Conservation (phyloP, 1,140 invertebrate genomes). For the Zaprionus gabonicus region DNA sequence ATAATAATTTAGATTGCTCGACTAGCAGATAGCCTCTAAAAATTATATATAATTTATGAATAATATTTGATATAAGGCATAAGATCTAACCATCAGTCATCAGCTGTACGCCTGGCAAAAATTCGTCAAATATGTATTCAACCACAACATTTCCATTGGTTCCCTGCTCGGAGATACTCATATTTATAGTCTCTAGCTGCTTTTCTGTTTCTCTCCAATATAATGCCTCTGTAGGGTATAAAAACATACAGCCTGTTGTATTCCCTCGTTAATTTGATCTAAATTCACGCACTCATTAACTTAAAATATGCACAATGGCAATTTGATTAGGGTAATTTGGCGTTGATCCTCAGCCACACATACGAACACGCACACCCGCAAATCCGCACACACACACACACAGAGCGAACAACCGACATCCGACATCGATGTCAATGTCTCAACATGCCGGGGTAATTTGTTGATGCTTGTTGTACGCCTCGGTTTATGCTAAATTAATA, state of each 20-base stretch:
- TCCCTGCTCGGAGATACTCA: too few relatives aligned
- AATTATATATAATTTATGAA: too few relatives aligned
- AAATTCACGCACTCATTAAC: constrained; percentile 77
- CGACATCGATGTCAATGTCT: constrained; percentile 34
- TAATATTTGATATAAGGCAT: too few relatives aligned
- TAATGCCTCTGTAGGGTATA: background rate
- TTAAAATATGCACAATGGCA: constrained; percentile 78
- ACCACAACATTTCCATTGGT: too few relatives aligned
- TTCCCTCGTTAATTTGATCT: constrained; percentile 60
- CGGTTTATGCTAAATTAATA: constrained; percentile 77
- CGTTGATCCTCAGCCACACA: constrained; percentile 69
- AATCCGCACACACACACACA: constrained; percentile 43
- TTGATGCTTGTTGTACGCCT: constrained; percentile 52
- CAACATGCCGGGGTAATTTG: constrained; percentile 62
- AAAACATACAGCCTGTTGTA: constrained; percentile 11
- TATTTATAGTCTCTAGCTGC: too few relatives aligned
- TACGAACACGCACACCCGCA: constrained; percentile 31
- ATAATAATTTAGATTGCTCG: background rate
- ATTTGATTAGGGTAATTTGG: constrained; percentile 81
- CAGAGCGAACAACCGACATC: constrained; percentile 7
- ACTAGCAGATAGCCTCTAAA: background rate
- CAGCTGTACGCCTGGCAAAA: too few relatives aligned
- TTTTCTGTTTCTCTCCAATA: too few relatives aligned
- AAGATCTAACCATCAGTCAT: too few relatives aligned
- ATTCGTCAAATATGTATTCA: too few relatives aligned